Percentiles rank a stretch among this genome's conserved stretches.
These are phyloP conservation scores for Lycia hirtaria DNA, from an alignment of 2,888 invertebrate species.

Conservation along the genomic window DNA sequence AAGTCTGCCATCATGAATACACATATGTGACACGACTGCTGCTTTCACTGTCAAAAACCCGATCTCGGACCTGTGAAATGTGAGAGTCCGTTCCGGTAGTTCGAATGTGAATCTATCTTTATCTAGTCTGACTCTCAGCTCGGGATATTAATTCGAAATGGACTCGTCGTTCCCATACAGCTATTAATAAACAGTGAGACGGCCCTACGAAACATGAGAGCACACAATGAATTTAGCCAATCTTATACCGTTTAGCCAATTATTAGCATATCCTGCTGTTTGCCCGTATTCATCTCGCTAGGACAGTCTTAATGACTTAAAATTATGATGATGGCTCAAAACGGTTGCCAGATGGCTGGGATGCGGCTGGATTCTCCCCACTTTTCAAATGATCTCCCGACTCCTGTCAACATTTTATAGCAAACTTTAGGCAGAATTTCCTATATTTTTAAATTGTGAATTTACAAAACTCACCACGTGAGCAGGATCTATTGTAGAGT, in stretches of 20 bases:
- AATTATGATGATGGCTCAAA: conserved; percentile 1
- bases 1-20: too few relatives aligned
- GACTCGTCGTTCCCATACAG: neutral
- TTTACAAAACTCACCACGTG: too few relatives aligned
- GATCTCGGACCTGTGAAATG: too few relatives aligned
- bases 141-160: neutral
- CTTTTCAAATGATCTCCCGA: too few relatives aligned
- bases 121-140: neutral
- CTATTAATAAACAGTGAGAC: conserved; percentile 41
- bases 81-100: too few relatives aligned
- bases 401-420: too few relatives aligned
- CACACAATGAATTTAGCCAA: conserved; percentile 58
- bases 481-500: too few relatives aligned
- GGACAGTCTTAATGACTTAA: conserved; percentile 20
- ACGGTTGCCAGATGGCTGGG: conserved; percentile 3
- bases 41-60: too few relatives aligned
- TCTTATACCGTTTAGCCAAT: conserved; percentile 71
- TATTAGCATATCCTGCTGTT: conserved; percentile 80
- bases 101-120: neutral
- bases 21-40: too few relatives aligned
- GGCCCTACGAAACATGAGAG: conserved; percentile 38
- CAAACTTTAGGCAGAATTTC: too few relatives aligned
- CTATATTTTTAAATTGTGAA: too few relatives aligned
- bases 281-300: conserved; percentile 28
- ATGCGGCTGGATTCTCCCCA: too few relatives aligned